Conservation (phyloP, 1,140 invertebrate genomes). For the Chionoecetes opilio region DNA sequence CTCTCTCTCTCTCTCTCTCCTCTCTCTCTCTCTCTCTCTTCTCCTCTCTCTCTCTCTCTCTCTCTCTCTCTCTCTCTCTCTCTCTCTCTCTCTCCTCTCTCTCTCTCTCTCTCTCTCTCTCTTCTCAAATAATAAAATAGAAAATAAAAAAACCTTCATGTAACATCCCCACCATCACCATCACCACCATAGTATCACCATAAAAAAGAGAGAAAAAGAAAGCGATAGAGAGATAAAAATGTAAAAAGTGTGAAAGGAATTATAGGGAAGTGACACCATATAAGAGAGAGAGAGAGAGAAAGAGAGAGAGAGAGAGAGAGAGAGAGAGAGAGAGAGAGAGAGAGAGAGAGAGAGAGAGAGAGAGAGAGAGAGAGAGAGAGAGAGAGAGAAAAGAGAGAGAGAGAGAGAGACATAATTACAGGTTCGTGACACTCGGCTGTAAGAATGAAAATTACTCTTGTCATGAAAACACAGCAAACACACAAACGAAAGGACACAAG, state of each 20-base stretch:
- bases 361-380: neutral
- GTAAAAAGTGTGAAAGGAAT: neutral
- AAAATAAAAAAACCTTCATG: too few species aligned
- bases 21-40: too few species aligned
- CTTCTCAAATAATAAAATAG: too few species aligned
- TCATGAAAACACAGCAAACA: constrained; percentile 4
- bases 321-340: constrained; percentile 24
- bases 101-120: too few species aligned
- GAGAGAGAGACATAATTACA: constrained; percentile 20
- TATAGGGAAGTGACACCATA: neutral
- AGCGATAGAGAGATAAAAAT: too few species aligned
- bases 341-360: constrained; percentile 19
- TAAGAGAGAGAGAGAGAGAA: too few species aligned
- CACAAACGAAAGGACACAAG: neutral
- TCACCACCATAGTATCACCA: neutral
- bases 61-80: too few species aligned
- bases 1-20: too few species aligned
- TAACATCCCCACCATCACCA: neutral
- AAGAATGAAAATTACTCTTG: neutral
- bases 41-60: too few species aligned
- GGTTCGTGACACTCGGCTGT: neutral
- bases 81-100: too few species aligned
- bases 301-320: too few species aligned
- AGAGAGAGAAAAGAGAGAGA: neutral
- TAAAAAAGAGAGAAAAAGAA: neutral